Conservation (phyloP, 1,140 invertebrate species). For the Lucilia sericata region DNA sequence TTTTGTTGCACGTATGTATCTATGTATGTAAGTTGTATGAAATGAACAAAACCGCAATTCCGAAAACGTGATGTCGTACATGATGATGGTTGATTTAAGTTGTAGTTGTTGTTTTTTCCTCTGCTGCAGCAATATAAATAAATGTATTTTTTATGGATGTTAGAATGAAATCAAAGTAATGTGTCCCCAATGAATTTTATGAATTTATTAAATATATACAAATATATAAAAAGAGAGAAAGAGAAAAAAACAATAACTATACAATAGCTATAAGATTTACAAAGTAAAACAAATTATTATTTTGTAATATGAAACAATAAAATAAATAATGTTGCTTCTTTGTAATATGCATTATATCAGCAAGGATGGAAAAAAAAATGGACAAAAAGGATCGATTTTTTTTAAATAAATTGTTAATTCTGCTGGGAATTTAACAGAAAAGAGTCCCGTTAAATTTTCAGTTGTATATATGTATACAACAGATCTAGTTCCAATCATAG, state of each 20-base stretch:
- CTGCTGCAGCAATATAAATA: background rate
- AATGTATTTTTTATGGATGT: background rate
- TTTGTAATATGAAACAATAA: no score
- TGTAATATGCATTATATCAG: no score
- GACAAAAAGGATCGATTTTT: no score
- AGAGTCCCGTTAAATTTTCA: no score
- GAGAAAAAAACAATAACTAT: background rate
- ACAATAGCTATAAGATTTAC: background rate
- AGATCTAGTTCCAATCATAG: no score
- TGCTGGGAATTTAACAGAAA: no score
- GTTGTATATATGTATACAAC: no score
- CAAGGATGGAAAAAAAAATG: no score
- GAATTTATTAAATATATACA: constrained; percentile 11
- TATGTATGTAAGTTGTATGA: no score
- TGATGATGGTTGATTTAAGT: background rate
- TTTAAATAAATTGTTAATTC: no score
- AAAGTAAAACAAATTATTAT: no score
- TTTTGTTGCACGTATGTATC: background rate
- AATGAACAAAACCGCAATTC: background rate
- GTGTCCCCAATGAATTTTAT: background rate
- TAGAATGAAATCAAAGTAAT: constrained; percentile 27
- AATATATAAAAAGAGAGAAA: constrained; percentile 13
- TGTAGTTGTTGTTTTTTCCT: background rate
- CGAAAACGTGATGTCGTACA: background rate
- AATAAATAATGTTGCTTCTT: no score